Evolutionary conservation across 2,888 invertebrate species (phyloP).

Genomic region (Chrysolina haemoptera): DNA sequence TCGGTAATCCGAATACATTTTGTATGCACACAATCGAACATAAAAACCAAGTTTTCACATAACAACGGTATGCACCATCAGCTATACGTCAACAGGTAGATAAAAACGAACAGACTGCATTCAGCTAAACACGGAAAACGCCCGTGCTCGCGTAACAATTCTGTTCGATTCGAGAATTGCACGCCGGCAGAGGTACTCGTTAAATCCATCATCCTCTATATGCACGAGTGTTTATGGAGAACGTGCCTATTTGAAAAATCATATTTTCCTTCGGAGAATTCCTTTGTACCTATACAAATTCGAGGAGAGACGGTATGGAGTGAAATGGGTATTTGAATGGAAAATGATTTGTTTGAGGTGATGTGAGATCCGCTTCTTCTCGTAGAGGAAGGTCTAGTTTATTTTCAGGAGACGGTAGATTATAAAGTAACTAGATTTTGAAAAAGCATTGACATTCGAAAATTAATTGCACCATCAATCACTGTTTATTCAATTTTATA

Average conservation of each 20-base stretch:
- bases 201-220: conserved; percentile 39
- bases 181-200: conserved; percentile 30
- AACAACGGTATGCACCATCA: background rate
- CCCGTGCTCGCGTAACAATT: conserved; percentile 8
- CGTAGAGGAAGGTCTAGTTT: background rate
- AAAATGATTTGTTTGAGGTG: conserved; percentile 27
- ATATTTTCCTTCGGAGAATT: conserved; percentile 34
- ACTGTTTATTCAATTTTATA: too few relatives aligned
- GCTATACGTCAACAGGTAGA: conserved; percentile 14
- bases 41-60: background rate
- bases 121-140: conserved; percentile 17
- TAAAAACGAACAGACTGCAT: conserved; percentile 16
- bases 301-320: conserved; percentile 19
- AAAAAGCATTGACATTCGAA: too few relatives aligned
- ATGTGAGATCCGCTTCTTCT: background rate
- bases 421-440: too few relatives aligned
- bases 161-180: conserved; percentile 37
- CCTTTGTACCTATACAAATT: conserved; percentile 25
- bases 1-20: background rate
- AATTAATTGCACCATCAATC: too few relatives aligned
- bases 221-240: conserved; percentile 40
- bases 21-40: background rate
- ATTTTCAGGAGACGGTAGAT: background rate
- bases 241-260: conserved; percentile 36
- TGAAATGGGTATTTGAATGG: conserved; percentile 30